Base-by-base conservation (phyloP, 2,113 vertebrate genomes). In the Atrichornis clamosus region DNA sequence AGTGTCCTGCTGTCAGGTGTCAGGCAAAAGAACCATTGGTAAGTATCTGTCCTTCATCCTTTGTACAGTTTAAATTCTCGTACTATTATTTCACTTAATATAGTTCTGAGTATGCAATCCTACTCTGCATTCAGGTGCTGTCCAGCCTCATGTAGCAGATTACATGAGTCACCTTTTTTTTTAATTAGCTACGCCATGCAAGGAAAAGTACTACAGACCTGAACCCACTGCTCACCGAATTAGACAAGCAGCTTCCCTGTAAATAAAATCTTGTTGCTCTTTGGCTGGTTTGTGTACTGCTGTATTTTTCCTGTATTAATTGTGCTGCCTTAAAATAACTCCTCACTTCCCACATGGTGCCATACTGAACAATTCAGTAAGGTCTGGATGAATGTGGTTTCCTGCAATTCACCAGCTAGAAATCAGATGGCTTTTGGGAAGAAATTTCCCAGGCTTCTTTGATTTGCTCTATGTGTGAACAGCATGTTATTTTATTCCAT, bases 311-410 rank as follows among this genome's bases (percentile, higher is more conserved):
- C 93, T 87, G 32, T 81, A 55, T 81, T 77, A 93, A 74, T 74
- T 67, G 9, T 69, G 28, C 15, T 59, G 64, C 23, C 93, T 91
- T 94, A 89, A 94, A 96, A 94, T 95, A 96, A 58, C 89, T 96
- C 41, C 4, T 39, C 35, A 67, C 77, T 96, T 96, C 91, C 93
- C 55, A 78, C 18, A 32, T 0, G 1, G 24, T 87, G 60, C 87
- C 64, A 24, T 42, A 73, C 23, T 27, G 39, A 81, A 87, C 60
- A 91, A 84, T 75, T 84, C 44, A 21, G 30, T 50, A 42, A 70
- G 46, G 42, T 55, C 58, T 78, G 64, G 56, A 81, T 89, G 42
- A 93, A 89, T 78, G 80, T 52, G 21, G 10, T 46, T 96, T 96
- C 91, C 93, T 94, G 87, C 69, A 94, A 93, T 91, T 95, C 93